phyloP scores from a whole-genome alignment of 2,797 vertebrate species.

The Forpus xanthops region DNA sequence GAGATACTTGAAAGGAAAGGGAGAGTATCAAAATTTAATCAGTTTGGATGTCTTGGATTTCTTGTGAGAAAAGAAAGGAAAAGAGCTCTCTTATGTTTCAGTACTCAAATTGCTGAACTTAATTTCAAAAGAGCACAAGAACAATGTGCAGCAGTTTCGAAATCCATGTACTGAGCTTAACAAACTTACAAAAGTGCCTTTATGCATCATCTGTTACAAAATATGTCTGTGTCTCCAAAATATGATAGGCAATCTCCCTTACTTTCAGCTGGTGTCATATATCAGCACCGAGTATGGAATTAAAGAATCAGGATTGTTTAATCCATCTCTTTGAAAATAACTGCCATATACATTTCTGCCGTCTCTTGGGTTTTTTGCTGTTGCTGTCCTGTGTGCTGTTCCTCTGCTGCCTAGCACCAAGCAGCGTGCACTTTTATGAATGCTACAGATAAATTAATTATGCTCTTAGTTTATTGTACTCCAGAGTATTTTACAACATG shows the following conservation, averaged over 20 bases:
- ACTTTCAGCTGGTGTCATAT: not conserved
- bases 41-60: not conserved
- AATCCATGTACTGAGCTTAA: not conserved
- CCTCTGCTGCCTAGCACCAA: not conserved
- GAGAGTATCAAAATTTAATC: not conserved
- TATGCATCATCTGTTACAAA: not conserved
- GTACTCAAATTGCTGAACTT: not conserved
- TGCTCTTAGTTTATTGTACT: not conserved
- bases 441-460: not conserved
- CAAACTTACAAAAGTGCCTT: not conserved
- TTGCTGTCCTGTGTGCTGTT: not conserved
- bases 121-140: not conserved
- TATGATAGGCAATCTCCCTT: not conserved
- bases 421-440: not conserved
- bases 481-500: not conserved
- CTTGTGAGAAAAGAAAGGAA: not conserved
- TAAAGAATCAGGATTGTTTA: not conserved
- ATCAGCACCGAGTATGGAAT: not conserved
- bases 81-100: conserved; percentile 51
- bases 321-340: not conserved
- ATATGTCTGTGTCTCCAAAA: not conserved
- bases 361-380: not conserved
- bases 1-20: not conserved
- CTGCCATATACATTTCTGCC: not conserved
- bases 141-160: not conserved